Base-by-base conservation (phyloP, 2,797 vertebrate genomes). In the Lutjanus argentimaculatus region DNA sequence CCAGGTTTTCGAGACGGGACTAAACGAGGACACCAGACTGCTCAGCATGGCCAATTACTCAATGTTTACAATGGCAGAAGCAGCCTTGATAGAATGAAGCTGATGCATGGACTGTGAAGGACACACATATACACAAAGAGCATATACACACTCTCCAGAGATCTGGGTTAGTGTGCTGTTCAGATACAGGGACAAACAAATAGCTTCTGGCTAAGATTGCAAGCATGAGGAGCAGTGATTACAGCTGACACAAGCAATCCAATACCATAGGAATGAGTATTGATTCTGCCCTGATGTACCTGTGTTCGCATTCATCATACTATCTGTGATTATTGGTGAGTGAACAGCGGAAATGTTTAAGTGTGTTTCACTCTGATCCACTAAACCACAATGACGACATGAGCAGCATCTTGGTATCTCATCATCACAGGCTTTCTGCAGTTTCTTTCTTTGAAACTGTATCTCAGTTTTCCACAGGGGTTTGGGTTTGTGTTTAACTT, bases 1-100 rank as follows among this genome's bases (percentile, higher is more conserved):
- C 16, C 55, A 58, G 30, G 36, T 66, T 84, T 77, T 74, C 1
- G 3, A 73, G 15, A 57, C 36, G 1, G 17, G 46, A 57, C 75
- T 76, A 70, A 73, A 87, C 8, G 61, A 79, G 79, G 77, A 82
- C 75, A 69, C 17, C 79, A 89, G 80, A 81, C 77, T 56, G 74
- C 56, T 79, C 72, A 25, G 63, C 25, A 15, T 52, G 51, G 75
- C 73, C 82, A 86, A 63, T 84, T 84, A 83, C 42, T 84, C 72
- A 67, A 2, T 87, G 81, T 92, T 89, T 85, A 88, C 85, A 76
- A 66, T 68, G 59, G 61, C 73, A 46, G 53, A 69, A 72, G 63
- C 83, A 77, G 75, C 68, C 48, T 59, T 72, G 71, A 85, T 64
- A 17, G 52, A 75, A 86, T 42, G 40, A 22, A 71, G 69, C 70